A percentile compares a stretch with the other conserved stretches of the same genome.
phyloP scores from a whole-genome alignment of 1,140 invertebrate genomes.

The Anadara kagoshimensis region DNA sequence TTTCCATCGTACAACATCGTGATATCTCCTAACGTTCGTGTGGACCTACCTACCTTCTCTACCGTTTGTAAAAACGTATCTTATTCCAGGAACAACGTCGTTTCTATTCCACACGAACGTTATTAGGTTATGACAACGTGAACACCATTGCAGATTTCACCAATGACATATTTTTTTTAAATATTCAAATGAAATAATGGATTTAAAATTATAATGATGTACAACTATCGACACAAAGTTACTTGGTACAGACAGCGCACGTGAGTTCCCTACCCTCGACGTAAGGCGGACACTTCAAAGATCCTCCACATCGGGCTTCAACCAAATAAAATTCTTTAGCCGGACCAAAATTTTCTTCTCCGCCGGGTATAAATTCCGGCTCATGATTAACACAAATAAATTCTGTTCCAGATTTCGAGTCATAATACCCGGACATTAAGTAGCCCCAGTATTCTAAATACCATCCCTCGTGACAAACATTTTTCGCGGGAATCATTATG shows the following conservation, averaged over 20 bases:
- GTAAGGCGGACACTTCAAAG: conserved; percentile 41
- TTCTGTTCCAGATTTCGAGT: neutral
- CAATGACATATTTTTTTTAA: too few relatives aligned
- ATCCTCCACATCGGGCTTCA: conserved; percentile 33
- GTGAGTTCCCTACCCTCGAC: conserved; percentile 37
- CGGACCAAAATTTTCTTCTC: conserved; percentile 10
- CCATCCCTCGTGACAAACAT: conserved; percentile 16
- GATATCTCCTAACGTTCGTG: too few relatives aligned
- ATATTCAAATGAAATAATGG: too few relatives aligned
- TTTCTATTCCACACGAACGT: too few relatives aligned
- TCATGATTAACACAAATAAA: conserved; percentile 33
- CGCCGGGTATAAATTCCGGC: conserved; percentile 31
- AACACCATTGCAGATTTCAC: too few relatives aligned
- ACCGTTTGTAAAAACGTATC: too few relatives aligned
- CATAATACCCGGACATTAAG: conserved; percentile 28
- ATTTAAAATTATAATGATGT: too few relatives aligned
- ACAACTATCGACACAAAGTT: too few relatives aligned
- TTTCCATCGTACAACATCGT: too few relatives aligned
- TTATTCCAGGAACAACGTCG: too few relatives aligned
- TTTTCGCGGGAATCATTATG: conserved; percentile 17
- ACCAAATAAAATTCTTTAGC: conserved; percentile 32
- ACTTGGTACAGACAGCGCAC: conserved; percentile 39
- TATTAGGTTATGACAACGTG: too few relatives aligned
- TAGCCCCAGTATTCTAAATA: conserved; percentile 37
- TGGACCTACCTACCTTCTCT: too few relatives aligned